Evolutionary conservation across 37 sponge, comb jelly and placozoan genomes (phyloP), one percentile per base, ranked within the genome.

Genomic region (Cliona cf. orientalis): DNA sequence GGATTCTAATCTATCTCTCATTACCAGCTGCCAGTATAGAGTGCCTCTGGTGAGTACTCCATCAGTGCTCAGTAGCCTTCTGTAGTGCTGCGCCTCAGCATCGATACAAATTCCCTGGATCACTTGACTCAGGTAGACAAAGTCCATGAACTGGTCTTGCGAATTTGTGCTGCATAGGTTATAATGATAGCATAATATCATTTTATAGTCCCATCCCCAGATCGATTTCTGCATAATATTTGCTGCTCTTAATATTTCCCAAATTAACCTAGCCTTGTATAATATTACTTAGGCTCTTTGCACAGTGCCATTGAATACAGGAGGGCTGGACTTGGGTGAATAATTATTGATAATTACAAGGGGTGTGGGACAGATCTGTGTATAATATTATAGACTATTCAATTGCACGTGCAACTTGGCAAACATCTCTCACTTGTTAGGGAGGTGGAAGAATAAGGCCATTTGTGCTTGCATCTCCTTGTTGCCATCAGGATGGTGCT

Each of bases 21-120:
- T 29, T 63, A 94, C 95, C 83, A 97, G 87, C 81, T 97, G 97
- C 97, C 97, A 97, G 83, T 97, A 97, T 12, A 97, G 89, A 14
- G 97, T 91, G 29, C 97, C 97, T 79, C 95, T 79, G 12, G 97
- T 97, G 55, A 85, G 78, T 28, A 69, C 87, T 1, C 79, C 89
- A 25, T 72, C 61, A 46, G 86, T 88, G 58, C 87, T 83, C 46
- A 86, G 77, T 22, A 88, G 78, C 23, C 95, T 57, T 5, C 95
- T 82, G 65, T 97, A 97, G 73, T 97, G 97, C 72, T 97, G 95
- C 3, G 88, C 89, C 73, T 97, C 90, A 29, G 95, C 84, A n/a
- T 57, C 42, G 26, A 94, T 94, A 33, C 97, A 93, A 21, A 97
- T 61, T 31, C 78, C 80, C 74, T 97, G 97, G 12, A 97, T 91